Evolutionary conservation across 2,113 vertebrate species (phyloP), one percentile per base, ranked within the genome.

Genomic region (Menura novaehollandiae): DNA sequence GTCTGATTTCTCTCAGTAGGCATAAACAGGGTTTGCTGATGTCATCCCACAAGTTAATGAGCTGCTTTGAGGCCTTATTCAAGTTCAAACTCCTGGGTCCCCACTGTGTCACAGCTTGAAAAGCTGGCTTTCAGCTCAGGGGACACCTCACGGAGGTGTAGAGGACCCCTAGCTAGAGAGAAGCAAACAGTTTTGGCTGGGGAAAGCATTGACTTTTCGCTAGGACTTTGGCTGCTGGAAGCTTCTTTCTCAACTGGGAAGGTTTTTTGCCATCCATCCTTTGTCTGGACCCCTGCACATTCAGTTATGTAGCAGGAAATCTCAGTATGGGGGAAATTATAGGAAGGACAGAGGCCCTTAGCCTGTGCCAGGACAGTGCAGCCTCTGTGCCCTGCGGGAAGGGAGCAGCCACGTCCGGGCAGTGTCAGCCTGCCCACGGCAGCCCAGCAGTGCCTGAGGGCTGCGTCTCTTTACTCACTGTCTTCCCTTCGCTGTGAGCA

Each of bases 1-100:
- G 91, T 87, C 93, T 94, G n/a, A 91, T 94, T 95, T 93, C 81
- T 89, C 81, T 82, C 87, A 89, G 89, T 49, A 95, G 87, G 67
- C 89, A 95, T 49, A 79, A 95, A 93, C 26, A 83, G 71, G 37
- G 44, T n/a, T 30, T 89, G 71, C 74, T 89, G 93, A 94, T 2
- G 3, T 95, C 77, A 95, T 30, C 71, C 49, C 43, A 46, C 37
- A 49, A 69, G 18, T 37, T 87, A 87, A 78, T 37, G 73, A 94
- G 49, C 41, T 0, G 2, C 28, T 88, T 62, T 1, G 5, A 88
- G 72, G 41, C 33, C 51, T 86, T 53, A 35, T 28, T 82, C 44
- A 59, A 18, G 67, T 79, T 91, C 58, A 60, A 7, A 56, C 18
- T 56, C 58, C 35, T 30, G 60, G 52, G 47, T 89, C 62, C 32